Conservation (phyloP, 2,888 invertebrate species). For the Malacosoma neustria region DNA sequence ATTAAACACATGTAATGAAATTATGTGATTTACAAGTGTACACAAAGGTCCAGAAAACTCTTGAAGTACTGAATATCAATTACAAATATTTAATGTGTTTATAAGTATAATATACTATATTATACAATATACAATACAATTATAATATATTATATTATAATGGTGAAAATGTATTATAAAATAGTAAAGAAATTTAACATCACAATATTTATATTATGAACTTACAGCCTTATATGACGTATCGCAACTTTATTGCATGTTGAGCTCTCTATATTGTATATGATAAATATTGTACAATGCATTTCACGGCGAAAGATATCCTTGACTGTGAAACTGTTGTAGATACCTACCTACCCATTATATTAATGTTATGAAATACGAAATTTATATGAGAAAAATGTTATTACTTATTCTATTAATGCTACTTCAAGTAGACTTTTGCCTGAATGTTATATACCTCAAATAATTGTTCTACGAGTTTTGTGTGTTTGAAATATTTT, state of each 20-base stretch:
- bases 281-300: constrained; percentile 26
- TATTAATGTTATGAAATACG: constrained; percentile 31
- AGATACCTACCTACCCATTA: constrained; percentile 27
- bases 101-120: too few relatives aligned
- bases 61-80: not conserved
- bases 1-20: not conserved
- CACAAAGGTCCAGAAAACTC: not conserved
- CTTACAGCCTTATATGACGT: constrained; percentile 26
- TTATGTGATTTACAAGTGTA: constrained; percentile 11
- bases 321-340: constrained; percentile 30
- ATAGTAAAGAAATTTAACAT: constrained; percentile 29
- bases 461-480: constrained; percentile 66
- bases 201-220: constrained; percentile 25
- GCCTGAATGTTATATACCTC: constrained; percentile 69
- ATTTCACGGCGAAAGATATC: constrained; percentile 37
- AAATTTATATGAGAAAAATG: constrained; percentile 38
- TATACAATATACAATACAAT: too few relatives aligned
- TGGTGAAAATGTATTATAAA: constrained; percentile 20
- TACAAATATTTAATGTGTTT: constrained; percentile 5
- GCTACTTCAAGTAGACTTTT: constrained; percentile 56
- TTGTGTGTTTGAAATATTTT: constrained; percentile 66
- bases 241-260: constrained; percentile 20
- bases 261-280: constrained; percentile 47
- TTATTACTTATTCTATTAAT: constrained; percentile 51
- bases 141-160: constrained; percentile 51